A percentile compares a stretch with the other conserved stretches of the same genome.
phyloP scores from a whole-genome alignment of 2,888 invertebrate species.

The Chironomus riparius region DNA sequence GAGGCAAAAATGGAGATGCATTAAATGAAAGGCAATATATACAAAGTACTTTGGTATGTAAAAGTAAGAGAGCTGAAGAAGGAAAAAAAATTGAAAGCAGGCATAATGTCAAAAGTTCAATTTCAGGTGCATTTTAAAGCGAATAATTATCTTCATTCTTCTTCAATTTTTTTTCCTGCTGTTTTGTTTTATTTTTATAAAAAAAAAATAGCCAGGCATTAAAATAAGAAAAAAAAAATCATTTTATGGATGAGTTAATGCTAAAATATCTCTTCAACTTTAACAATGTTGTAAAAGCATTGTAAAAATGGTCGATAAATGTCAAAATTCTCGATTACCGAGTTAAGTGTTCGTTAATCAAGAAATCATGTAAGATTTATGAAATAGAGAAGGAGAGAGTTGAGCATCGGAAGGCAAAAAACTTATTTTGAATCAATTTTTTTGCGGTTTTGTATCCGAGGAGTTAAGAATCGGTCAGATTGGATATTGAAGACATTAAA shows the following conservation, averaged over 20 bases:
- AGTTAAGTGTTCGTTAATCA: conserved; percentile 22
- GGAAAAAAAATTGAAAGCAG: not conserved
- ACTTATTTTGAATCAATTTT: too few species aligned
- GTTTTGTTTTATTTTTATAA: too few species aligned
- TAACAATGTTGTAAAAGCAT: not conserved
- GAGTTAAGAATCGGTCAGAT: too few species aligned
- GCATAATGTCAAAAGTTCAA: conserved; percentile 15
- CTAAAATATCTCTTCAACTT: not conserved
- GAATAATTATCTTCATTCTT: conserved; percentile 11
- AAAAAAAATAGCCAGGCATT: too few species aligned
- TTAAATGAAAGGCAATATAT: too few species aligned
- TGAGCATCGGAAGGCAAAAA: not conserved
- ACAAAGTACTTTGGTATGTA: not conserved
- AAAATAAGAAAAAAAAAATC: too few species aligned
- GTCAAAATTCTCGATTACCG: conserved; percentile 13
- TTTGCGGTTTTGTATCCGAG: too few species aligned
- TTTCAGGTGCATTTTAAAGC: conserved; percentile 23
- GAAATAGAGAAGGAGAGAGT: not conserved
- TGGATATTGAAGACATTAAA: too few species aligned
- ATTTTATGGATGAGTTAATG: too few species aligned
- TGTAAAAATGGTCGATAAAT: conserved; percentile 16
- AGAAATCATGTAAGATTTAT: conserved; percentile 3
- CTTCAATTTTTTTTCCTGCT: not conserved
- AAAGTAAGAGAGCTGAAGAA: not conserved
- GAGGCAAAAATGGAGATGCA: not conserved